These are phyloP conservation scores for Leuciscus waleckii DNA, from an alignment of 2,797 vertebrate genomes.

Conservation along the genomic window DNA sequence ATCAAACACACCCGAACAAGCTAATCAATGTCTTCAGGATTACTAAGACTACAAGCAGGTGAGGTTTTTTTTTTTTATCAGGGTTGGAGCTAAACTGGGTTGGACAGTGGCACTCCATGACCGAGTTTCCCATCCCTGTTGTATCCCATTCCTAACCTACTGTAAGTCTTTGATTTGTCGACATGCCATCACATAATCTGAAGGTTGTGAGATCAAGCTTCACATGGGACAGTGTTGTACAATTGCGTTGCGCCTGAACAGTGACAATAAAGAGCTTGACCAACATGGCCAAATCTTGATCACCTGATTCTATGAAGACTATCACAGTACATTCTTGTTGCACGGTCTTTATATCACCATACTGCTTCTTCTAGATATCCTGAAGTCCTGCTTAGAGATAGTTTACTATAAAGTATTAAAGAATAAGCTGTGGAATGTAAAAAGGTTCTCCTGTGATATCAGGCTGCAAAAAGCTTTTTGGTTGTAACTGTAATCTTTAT, in stretches of 20 bases:
- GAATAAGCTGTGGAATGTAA: neutral
- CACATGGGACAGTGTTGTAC: neutral
- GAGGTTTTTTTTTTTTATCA: neutral
- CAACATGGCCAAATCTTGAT: neutral
- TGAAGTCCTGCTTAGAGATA: neutral
- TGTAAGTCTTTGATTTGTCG: neutral
- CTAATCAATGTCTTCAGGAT: neutral
- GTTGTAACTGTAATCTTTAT: slow-evolving; percentile 5
- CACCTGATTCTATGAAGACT: neutral
- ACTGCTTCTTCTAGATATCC: neutral
- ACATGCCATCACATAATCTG: neutral
- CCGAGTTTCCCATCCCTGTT: neutral
- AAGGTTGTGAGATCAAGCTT: neutral
- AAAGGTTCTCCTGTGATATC: neutral
- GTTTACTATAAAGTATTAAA: neutral
- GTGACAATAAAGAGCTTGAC: neutral
- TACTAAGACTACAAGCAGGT: neutral
- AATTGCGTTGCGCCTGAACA: too few species aligned
- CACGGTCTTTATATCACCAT: neutral
- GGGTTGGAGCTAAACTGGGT: neutral
- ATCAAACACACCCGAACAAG: neutral
- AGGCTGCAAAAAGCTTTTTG: slow-evolving; percentile 3
- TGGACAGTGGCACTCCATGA: neutral
- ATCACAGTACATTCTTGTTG: neutral
- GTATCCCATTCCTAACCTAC: neutral